These are phyloP conservation scores for Drosophila mettleri DNA, from an alignment of 2,888 invertebrate genomes.

Conservation along the genomic window DNA sequence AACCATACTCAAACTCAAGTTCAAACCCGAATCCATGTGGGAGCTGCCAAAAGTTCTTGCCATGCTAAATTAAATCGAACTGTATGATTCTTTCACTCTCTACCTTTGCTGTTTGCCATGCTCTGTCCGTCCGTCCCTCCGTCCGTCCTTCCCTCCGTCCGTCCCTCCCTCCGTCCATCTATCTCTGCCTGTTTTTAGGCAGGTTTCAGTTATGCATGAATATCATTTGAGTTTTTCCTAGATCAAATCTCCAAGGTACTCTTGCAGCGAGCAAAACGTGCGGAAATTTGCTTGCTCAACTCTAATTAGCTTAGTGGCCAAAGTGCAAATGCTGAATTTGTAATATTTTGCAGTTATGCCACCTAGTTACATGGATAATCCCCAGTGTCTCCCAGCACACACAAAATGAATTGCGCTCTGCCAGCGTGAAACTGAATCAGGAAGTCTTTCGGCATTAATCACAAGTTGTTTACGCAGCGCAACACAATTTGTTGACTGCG, in stretches of 20 bases:
- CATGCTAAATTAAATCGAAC: slow-evolving; percentile 72
- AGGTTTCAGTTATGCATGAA: slow-evolving; percentile 35
- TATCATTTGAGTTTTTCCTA: slow-evolving; percentile 68
- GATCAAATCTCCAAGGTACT: slow-evolving; percentile 62
- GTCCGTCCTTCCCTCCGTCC: neutral
- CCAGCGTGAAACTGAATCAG: neutral
- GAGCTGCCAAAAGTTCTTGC: slow-evolving; percentile 70
- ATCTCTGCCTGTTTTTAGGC: neutral
- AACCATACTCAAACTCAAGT: neutral
- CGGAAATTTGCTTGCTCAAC: slow-evolving; percentile 64
- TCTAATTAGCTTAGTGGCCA: slow-evolving; percentile 74
- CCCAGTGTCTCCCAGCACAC: neutral
- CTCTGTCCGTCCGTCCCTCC: slow-evolving; percentile 41
- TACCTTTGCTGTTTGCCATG: slow-evolving; percentile 1
- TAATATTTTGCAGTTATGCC: slow-evolving; percentile 12
- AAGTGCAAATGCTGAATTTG: slow-evolving; percentile 27
- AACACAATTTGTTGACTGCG: neutral
- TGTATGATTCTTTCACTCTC: slow-evolving; percentile 3
- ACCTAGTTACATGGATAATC: slow-evolving; percentile 8
- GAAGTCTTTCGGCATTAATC: neutral
- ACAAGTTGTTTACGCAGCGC: neutral
- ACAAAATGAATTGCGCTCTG: neutral
- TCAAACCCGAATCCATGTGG: slow-evolving; percentile 50
- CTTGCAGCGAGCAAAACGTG: slow-evolving; percentile 63
- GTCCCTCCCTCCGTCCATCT: neutral